Base-by-base conservation (phyloP, 1,140 invertebrate species). In the Drosophila ambigua region DNA sequence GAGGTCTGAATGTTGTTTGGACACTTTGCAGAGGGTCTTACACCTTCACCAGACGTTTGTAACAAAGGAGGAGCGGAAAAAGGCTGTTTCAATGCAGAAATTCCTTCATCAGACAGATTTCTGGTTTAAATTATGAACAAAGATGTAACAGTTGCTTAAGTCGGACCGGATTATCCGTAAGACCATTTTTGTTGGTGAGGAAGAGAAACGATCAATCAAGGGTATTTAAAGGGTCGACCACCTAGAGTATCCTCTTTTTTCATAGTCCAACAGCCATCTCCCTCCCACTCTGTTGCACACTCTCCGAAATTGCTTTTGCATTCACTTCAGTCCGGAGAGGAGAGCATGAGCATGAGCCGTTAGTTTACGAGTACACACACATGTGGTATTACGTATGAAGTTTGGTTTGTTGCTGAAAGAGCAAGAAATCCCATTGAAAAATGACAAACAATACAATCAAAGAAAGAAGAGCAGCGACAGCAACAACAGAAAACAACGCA, bases 371-470 rank as follows among this genome's bases (percentile, higher is more conserved):
- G 45, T 57, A 28, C 20, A 45, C 20, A 45, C 16, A 9, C 16
- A 45, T 39, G 4, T 13, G 39, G 50, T 69, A 69, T 69, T 69
- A 69, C 66, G 66, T 69, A 41, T 69, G 35, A 44, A 68, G 63
- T 68, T 41, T 45, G 35, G 35, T 68, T 69, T 69, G 64, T 48
- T 39, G 35, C 35, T 39, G 35, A 39, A 39, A 39, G 11, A 39
- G 53, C 61, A 62, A 63, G 26, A 66, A 62, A 63, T 67, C 43
- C 72, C 72, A 85, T 73, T 80, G 60, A 77, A 83, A 73, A 63
- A 51, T 66, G 61, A 81, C 68, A 77, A 71, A 69, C 51, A 68
- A 68, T 52, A 60, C 64, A 71, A 60, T 69, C 58, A 58, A 60
- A 52, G 28, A 43, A 20, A 50, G 35, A 66, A 50, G 55, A 39